A percentile compares a stretch with the other conserved stretches of the same genome.
phyloP scores from a whole-genome alignment of 2,113 vertebrate genomes.

The Labeo rohita region DNA sequence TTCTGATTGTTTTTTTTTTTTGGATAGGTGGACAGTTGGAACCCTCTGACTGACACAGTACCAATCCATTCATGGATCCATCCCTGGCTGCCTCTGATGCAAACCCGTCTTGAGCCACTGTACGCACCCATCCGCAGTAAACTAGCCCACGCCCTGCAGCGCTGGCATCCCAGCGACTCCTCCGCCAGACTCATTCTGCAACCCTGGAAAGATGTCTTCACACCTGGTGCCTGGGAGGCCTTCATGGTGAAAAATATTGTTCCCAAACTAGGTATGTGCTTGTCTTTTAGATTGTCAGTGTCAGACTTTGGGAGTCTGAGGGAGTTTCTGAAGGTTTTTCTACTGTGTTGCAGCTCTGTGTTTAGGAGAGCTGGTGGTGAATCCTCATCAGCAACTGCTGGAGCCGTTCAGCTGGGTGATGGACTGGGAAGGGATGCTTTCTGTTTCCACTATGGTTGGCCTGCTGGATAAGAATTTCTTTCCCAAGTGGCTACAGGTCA shows the following conservation, averaged over 20 bases:
- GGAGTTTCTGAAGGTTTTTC: background rate
- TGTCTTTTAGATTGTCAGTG: background rate
- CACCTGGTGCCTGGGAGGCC: slow-evolving; percentile 94
- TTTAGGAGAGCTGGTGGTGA: slow-evolving; percentile 90
- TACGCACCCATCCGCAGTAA: slow-evolving; percentile 95
- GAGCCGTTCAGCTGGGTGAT: slow-evolving; percentile 96
- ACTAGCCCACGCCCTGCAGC: slow-evolving; percentile 89
- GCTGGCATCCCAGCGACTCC: slow-evolving; percentile 95
- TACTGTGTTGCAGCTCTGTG: slow-evolving; percentile 81
- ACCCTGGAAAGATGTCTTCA: slow-evolving; percentile 98
- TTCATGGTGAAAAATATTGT: slow-evolving; percentile 99
- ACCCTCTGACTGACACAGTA: slow-evolving; percentile 94
- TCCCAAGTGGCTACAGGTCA: slow-evolving; percentile 95
- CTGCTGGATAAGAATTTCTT: slow-evolving; percentile 97
- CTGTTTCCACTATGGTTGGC: slow-evolving; percentile 90
- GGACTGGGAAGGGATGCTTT: slow-evolving; percentile 98
- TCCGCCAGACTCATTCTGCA: slow-evolving; percentile 96
- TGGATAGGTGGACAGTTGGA: slow-evolving; percentile 93
- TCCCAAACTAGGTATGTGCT: slow-evolving; percentile 89
- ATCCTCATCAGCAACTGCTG: slow-evolving; percentile 98
- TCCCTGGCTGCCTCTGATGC: slow-evolving; percentile 95
- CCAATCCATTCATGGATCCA: slow-evolving; percentile 98
- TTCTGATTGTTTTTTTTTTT: background rate
- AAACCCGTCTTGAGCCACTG: slow-evolving; percentile 88
- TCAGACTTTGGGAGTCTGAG: background rate